Evolutionary conservation across 2,113 vertebrate genomes (phyloP).

Genomic region (Pangasianodon gigas): DNA sequence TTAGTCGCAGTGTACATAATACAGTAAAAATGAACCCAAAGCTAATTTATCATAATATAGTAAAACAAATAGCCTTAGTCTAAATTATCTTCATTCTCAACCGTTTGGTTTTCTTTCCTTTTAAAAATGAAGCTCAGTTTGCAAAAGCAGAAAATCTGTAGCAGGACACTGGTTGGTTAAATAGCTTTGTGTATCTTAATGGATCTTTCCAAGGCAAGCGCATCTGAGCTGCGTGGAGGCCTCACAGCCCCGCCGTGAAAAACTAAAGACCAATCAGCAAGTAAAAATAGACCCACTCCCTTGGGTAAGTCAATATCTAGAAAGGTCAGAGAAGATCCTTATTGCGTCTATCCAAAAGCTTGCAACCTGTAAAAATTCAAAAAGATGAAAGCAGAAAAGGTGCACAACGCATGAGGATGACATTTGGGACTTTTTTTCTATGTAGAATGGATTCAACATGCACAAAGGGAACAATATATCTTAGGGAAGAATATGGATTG

Average conservation of each 20-base stretch:
- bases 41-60: constrained; percentile 19
- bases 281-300: constrained; percentile 30
- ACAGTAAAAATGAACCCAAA: not conserved
- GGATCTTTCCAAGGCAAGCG: constrained; percentile 14
- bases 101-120: not conserved
- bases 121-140: not conserved
- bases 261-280: constrained; percentile 87
- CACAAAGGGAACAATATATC: constrained; percentile 3
- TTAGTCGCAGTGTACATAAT: constrained; percentile 2
- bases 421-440: constrained; percentile 21
- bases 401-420: constrained; percentile 22
- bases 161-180: constrained; percentile 12
- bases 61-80: not conserved
- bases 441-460: constrained; percentile 10
- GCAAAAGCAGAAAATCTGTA: not conserved
- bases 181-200: constrained; percentile 23
- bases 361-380: constrained; percentile 88
- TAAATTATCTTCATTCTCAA: not conserved
- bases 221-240: not conserved
- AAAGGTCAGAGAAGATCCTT: constrained; percentile 40
- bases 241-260: not conserved
- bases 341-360: constrained; percentile 54
- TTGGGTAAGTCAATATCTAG: constrained; percentile 17
- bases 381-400: not conserved
- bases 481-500: not conserved